Base-by-base conservation (phyloP, 2,888 invertebrate species). In the Scelioninae gen. 1 region DNA sequence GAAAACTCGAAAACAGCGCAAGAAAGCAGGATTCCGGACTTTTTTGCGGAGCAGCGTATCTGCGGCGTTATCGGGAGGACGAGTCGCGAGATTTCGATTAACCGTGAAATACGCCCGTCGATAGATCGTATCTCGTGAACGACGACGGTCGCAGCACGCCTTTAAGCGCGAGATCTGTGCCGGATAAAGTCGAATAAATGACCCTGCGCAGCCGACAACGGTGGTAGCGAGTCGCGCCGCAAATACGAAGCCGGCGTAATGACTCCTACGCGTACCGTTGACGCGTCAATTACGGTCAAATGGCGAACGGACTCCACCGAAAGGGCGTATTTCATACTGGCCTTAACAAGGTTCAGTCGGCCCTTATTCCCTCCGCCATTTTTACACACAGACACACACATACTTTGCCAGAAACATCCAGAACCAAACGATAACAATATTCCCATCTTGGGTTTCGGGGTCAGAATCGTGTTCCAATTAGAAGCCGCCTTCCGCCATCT, bases 161-260 rank as follows among this genome's bases (percentile, higher is more conserved):
- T n/a, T n/a, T n/a, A n/a, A n/a, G n/a, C n/a, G n/a, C n/a, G n/a
- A n/a, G n/a, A n/a, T n/a, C n/a, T n/a, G n/a, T n/a, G n/a, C n/a
- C n/a, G 85, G 86, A 88, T 89, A 87, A 87, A 86, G 86, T 87
- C 86, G 84, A 80, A 84, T 82, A 84, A 84, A 83, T 77, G 83
- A 81, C 56, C 83, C 72, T 72, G 72, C 72, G 66, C 66, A 45
- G 47, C 31, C 32, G 62, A 43, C 69, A 15, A 56, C 74, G 66
- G 66, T 63, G 62, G 81, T 62, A 81, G 75, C 81, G 68, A 66
- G 75, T 75, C 69, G 81, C 74, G 62, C 55, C 68, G 80, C 74
- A 66, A 74, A 74, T 47, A 60, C 74, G 71, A 68, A 53, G 72
- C 45, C 75, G 60, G 58, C 75, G 74, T 71, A 83, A 83, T 79